Evolutionary conservation across 1,140 invertebrate genomes (phyloP), one percentile per base, ranked within the genome.

Genomic region (Aphaenogaster floridana): DNA sequence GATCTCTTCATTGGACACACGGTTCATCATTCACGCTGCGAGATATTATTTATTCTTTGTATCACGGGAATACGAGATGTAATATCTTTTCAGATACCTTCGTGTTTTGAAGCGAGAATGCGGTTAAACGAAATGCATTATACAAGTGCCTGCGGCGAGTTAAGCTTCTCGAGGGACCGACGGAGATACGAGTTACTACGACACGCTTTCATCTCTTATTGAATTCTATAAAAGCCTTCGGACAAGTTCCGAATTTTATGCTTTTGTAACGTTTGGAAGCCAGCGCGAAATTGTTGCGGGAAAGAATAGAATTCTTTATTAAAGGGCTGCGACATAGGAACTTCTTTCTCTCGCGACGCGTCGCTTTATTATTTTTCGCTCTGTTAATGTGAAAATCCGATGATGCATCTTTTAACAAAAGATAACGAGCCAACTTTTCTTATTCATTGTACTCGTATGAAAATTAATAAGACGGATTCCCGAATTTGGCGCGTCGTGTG

Each of bases 91-190:
- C 3, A 61, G 8, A 50, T 36, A 61, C 13, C n/a, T 34, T 48
- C 13, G 17, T 54, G 9, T 59, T 59, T 63, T 61, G 39, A 36
- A 63, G 34, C 5, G 15, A 61, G 42, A 61, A n/a, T 39, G 64
- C 64, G 21, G 15, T 45, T 72, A 34, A 84, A 76, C 69, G 69
- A 84, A 76, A 50, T 72, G 15, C 39, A 81, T 81, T 57, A 81
- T 74, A 74, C 54, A 52, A 74, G 28, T 83, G 42, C 42, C 11
- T 6, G 9, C 52, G 28, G 69, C 34, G 34, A 84, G 69, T 45
- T 76, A 57, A 71, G 39, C 21, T 83, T n/a, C 54, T 83, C 80
- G 17, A 50, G 80, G n/a, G 61, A 2, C 13, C n/a, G 13, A 61
- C 42, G 28, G 42, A 63, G 76, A 76, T 74, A 50, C 28, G 80